phyloP scores from a whole-genome alignment of 2,113 vertebrate species.

The Platycercus adscitus region DNA sequence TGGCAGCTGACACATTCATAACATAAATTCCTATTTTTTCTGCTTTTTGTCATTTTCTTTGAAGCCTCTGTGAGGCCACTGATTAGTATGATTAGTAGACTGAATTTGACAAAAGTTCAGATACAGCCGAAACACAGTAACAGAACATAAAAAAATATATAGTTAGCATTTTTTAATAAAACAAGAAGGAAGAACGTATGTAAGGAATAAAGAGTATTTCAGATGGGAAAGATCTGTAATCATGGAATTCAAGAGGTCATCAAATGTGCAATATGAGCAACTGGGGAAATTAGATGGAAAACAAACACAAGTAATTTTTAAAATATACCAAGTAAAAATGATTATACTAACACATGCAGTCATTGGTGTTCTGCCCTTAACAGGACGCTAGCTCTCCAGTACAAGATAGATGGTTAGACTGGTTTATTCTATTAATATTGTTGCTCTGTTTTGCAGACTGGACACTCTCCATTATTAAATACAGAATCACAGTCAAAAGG shows the following conservation, averaged over 20 bases:
- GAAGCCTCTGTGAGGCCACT: not conserved
- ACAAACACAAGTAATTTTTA: not conserved
- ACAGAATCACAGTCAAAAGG: not conserved
- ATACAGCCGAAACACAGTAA: not conserved
- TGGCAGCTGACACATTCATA: not conserved
- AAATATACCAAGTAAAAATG: not conserved
- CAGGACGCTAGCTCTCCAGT: not conserved
- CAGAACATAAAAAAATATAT: not conserved
- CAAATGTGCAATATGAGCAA: not conserved
- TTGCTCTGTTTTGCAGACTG: not conserved
- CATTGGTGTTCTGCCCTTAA: not conserved
- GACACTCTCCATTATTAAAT: not conserved
- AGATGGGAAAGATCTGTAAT: not conserved
- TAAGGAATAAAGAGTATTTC: not conserved
- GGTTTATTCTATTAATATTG: not conserved
- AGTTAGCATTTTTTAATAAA: not conserved
- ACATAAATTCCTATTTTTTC: not conserved
- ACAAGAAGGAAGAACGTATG: not conserved
- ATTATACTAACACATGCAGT: not conserved
- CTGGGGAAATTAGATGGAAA: not conserved
- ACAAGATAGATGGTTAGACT: not conserved
- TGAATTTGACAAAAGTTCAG: not conserved
- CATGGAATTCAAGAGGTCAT: not conserved
- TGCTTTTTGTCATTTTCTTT: not conserved
- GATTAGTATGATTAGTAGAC: not conserved